These are phyloP conservation scores for Halichoerus grypus DNA, from an alignment of 2,113 vertebrate genomes.

Conservation along the genomic window DNA sequence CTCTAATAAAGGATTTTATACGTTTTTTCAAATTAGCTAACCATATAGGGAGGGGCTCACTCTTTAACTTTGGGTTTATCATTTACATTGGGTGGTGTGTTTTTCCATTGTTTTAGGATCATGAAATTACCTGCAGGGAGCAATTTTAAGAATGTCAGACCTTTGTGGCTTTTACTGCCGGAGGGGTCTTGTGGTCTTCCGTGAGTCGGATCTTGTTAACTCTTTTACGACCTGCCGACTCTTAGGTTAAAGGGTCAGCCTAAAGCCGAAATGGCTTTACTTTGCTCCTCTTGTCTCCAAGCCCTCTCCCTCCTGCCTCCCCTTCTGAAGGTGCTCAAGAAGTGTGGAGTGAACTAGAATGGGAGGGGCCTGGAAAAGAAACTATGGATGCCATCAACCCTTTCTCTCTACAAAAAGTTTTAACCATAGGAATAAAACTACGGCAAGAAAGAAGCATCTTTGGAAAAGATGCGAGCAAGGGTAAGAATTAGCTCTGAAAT, in stretches of 20 bases:
- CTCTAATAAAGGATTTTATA: background rate
- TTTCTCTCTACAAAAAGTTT: background rate
- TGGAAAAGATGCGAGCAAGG: background rate
- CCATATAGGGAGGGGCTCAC: background rate
- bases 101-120: background rate
- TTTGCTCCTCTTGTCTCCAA: background rate
- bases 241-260: background rate
- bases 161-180: background rate
- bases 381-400: background rate
- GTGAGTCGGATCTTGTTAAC: background rate
- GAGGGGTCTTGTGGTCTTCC: background rate
- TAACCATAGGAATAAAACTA: constrained; percentile 13
- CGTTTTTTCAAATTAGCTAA: background rate
- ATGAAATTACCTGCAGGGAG: background rate
- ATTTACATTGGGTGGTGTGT: background rate
- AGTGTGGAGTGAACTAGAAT: background rate
- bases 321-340: background rate
- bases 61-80: background rate
- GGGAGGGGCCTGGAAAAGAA: background rate
- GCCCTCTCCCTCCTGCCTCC: background rate
- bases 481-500: constrained; percentile 46
- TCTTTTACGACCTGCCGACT: background rate
- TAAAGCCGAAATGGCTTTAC: background rate
- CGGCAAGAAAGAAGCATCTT: background rate
- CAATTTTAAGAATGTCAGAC: background rate